Conservation (phyloP, 1,140 invertebrate genomes). For the Drosophila dunni region DNA sequence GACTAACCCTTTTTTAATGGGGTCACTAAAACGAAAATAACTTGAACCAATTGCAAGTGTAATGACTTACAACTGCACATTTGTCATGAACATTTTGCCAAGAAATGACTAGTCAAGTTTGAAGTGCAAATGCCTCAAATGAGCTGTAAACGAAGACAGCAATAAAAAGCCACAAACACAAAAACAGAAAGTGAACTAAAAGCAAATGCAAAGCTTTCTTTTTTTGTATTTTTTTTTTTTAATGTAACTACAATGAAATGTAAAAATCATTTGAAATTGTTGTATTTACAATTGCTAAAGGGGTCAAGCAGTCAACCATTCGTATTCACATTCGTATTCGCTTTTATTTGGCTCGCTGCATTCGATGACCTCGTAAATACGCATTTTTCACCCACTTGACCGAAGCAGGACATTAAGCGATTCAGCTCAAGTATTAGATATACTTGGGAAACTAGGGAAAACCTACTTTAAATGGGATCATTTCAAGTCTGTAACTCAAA, state of each 20-base stretch:
- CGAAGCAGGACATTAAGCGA: slow-evolving; percentile 1
- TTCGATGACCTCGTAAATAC: slow-evolving; percentile 16
- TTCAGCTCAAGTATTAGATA: slow-evolving; percentile 4
- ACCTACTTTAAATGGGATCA: neutral
- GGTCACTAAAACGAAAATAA: neutral
- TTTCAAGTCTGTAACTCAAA: too few relatives aligned
- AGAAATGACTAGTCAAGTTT: slow-evolving; percentile 26
- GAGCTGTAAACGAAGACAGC: slow-evolving; percentile 55
- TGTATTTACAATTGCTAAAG: slow-evolving; percentile 54
- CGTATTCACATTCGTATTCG: slow-evolving; percentile 26
- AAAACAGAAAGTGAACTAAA: slow-evolving; percentile 12
- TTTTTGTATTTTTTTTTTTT: slow-evolving; percentile 34
- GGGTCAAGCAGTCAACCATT: slow-evolving; percentile 36
- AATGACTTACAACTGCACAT: slow-evolving; percentile 28
- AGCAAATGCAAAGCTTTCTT: slow-evolving; percentile 55
- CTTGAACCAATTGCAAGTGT: neutral
- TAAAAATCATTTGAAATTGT: slow-evolving; percentile 63
- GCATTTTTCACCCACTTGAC: slow-evolving; percentile 1
- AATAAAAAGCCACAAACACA: slow-evolving; percentile 43
- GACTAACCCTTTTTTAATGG: too few relatives aligned
- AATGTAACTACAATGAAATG: slow-evolving; percentile 66
- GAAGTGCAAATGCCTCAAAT: slow-evolving; percentile 63
- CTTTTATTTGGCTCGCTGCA: slow-evolving; percentile 31
- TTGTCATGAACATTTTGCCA: slow-evolving; percentile 3
- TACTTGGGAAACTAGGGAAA: neutral